Conservation (phyloP, 1,140 invertebrate genomes). For the Papilio aristodemus region DNA sequence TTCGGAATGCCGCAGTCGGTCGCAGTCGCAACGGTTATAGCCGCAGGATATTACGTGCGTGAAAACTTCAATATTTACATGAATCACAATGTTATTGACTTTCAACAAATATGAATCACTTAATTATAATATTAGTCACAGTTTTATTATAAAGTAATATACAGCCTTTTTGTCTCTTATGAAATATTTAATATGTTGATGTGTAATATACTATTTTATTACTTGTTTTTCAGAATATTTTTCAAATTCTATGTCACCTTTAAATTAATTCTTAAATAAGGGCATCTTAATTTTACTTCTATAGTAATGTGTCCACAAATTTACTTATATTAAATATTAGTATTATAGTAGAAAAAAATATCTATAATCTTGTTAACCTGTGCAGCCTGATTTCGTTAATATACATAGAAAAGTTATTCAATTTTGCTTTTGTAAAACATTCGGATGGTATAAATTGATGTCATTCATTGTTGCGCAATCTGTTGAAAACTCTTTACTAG, state of each 20-base stretch:
- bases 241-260: too few species aligned
- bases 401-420: background rate
- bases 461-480: slow-evolving; percentile 30
- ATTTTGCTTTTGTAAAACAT: background rate
- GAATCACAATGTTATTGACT: background rate
- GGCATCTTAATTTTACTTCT: too few species aligned
- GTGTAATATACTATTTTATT: too few species aligned
- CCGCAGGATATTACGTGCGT: slow-evolving; percentile 29
- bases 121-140: background rate
- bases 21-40: slow-evolving; percentile 25
- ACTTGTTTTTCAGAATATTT: too few species aligned
- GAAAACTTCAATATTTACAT: slow-evolving; percentile 17
- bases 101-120: background rate
- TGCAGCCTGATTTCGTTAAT: too few species aligned
- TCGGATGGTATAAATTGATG: background rate
- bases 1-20: slow-evolving; percentile 19
- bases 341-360: too few species aligned
- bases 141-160: background rate
- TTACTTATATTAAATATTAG: too few species aligned
- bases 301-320: too few species aligned
- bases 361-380: too few species aligned
- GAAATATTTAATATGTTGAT: background rate
- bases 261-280: too few species aligned
- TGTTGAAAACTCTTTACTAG: slow-evolving; percentile 13
- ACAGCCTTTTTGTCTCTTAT: background rate